phyloP scores from a whole-genome alignment of 2,113 vertebrate species.

The Ailuropoda melanoleuca region DNA sequence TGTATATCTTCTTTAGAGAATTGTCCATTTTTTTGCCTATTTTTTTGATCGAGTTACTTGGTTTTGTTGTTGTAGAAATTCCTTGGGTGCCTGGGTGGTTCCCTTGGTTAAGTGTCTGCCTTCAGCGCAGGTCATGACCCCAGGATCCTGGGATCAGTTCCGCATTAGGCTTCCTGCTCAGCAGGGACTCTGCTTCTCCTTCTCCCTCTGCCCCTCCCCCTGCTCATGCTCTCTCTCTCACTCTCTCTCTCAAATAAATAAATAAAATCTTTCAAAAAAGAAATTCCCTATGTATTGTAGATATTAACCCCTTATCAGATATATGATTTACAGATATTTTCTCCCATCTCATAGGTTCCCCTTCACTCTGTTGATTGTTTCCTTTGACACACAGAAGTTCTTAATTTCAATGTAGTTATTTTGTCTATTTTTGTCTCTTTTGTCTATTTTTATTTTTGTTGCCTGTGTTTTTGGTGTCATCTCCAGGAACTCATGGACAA shows the following conservation, averaged over 20 bases:
- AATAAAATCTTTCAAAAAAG: background rate
- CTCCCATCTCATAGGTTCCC: background rate
- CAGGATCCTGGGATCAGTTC: no score
- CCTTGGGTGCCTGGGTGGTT: background rate
- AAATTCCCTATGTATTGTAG: background rate
- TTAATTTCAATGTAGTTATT: background rate
- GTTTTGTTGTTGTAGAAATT: background rate
- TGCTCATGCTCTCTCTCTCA: no score
- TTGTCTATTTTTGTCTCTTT: background rate
- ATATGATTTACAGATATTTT: background rate
- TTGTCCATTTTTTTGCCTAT: background rate
- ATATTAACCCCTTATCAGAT: background rate
- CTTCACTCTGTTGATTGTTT: background rate
- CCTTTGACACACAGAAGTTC: background rate
- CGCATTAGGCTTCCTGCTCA: no score
- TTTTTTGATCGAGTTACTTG: background rate
- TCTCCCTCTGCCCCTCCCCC: background rate
- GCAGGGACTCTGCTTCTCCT: background rate
- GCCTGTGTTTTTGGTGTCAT: background rate
- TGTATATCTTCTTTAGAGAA: background rate
- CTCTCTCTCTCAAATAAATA: no score
- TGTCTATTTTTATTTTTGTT: background rate
- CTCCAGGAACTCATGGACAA: background rate
- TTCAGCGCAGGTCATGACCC: no score
- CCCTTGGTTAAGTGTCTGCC: no score